These are phyloP conservation scores for Neofelis nebulosa DNA, from an alignment of 2,113 vertebrate genomes.

Conservation along the genomic window DNA sequence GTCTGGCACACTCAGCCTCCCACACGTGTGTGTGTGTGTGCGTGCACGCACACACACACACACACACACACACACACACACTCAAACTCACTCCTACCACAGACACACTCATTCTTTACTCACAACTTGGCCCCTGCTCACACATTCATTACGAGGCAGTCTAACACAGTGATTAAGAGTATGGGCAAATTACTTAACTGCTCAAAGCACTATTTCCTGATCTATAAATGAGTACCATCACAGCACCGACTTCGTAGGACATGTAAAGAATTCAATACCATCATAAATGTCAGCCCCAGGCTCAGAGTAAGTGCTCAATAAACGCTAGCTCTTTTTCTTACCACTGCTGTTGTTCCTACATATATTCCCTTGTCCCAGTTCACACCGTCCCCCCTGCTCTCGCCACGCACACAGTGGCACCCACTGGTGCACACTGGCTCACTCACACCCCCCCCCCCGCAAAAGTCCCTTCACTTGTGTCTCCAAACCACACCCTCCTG, in stretches of 20 bases:
- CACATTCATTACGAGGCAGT: not conserved
- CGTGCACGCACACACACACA: not conserved
- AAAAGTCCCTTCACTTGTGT: not conserved
- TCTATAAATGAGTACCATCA: not conserved
- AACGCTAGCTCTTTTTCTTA: not conserved
- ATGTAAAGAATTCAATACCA: slow-evolving; percentile 11
- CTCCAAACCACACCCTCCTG: not conserved
- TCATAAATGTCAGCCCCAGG: not conserved
- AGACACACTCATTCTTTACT: not conserved
- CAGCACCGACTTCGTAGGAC: not conserved
- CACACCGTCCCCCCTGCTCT: not conserved
- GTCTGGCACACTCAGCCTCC: not conserved
- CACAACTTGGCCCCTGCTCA: not conserved
- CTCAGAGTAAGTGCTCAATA: not conserved
- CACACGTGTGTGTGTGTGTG: too few relatives aligned
- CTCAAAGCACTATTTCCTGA: slow-evolving; percentile 28
- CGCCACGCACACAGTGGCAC: accelerated
- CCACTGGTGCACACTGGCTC: not conserved
- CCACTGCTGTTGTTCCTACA: not conserved
- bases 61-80: not conserved
- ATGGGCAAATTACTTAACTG: not conserved
- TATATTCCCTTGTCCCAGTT: not conserved
- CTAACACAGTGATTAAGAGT: not conserved
- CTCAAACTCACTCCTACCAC: not conserved
- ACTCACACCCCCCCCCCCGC: not conserved